Evolutionary conservation across 2,888 invertebrate species (phyloP).

Genomic region (Oscheius sp.): DNA sequence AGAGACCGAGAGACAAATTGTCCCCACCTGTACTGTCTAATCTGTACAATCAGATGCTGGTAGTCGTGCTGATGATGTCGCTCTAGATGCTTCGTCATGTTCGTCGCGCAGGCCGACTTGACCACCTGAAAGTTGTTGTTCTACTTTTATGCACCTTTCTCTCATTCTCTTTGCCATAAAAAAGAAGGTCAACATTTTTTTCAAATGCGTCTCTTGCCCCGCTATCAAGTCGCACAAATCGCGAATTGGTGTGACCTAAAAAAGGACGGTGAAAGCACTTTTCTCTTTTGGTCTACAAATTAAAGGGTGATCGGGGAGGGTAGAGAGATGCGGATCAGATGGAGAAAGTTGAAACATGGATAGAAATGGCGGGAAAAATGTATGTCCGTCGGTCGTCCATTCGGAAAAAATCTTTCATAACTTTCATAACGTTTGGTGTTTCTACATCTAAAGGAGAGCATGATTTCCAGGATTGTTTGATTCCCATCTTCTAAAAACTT

Average conservation of each 20-base stretch:
- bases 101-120: conserved; percentile 64
- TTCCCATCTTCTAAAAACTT: too few relatives aligned
- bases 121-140: conserved; percentile 48
- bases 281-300: too few relatives aligned
- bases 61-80: conserved; percentile 58
- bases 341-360: too few relatives aligned
- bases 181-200: background rate
- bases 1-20: too few relatives aligned
- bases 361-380: too few relatives aligned
- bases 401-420: too few relatives aligned
- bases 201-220: background rate
- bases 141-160: background rate
- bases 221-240: conserved; percentile 30
- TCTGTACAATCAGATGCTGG: conserved; percentile 48
- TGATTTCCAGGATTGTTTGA: background rate
- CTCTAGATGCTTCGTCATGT: conserved; percentile 65
- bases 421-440: too few relatives aligned
- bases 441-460: background rate
- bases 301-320: too few relatives aligned
- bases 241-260: conserved; percentile 27
- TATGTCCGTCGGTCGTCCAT: too few relatives aligned
- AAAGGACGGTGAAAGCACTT: conserved; percentile 14
- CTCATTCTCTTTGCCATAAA: background rate
- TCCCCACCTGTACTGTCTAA: conserved; percentile 37
- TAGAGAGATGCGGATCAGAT: too few relatives aligned